Evolutionary conservation across 2,797 vertebrate species (phyloP).

Genomic region (Sebastes melanostomus): DNA sequence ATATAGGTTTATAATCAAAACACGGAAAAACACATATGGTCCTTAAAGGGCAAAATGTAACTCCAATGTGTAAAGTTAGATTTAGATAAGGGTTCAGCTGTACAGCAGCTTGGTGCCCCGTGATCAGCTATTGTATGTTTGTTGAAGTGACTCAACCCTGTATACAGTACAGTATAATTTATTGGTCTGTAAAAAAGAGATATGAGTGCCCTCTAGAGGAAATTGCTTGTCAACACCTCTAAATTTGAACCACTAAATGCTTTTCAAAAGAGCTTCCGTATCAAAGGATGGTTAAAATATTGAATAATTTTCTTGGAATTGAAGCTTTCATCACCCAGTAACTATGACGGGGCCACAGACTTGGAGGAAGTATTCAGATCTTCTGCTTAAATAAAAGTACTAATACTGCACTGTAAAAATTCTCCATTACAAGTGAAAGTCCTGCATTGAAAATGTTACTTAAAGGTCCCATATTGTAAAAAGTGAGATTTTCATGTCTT

Average conservation of each 20-base stretch:
- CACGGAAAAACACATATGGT: background rate
- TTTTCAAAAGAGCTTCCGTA: background rate
- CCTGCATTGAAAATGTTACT: no score
- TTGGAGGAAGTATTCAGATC: background rate
- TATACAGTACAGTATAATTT: no score
- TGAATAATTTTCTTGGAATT: background rate
- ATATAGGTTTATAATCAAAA: background rate
- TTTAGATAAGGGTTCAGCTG: background rate
- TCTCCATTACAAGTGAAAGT: fast-evolving
- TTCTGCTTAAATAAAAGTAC: fast-evolving
- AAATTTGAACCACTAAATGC: background rate
- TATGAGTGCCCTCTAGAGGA: constrained; percentile 39
- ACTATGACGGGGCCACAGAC: background rate
- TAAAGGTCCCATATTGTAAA: no score
- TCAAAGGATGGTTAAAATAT: background rate
- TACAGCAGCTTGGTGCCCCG: no score
- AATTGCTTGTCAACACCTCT: background rate
- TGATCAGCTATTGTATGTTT: background rate
- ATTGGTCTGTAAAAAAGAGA: background rate
- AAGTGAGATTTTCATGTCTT: no score
- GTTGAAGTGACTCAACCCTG: background rate
- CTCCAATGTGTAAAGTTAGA: background rate
- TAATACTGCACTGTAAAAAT: no score
- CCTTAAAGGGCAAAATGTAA: background rate
- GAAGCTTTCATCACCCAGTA: background rate